phyloP scores from a whole-genome alignment of 2,888 invertebrate species.

The Morpho achilles region DNA sequence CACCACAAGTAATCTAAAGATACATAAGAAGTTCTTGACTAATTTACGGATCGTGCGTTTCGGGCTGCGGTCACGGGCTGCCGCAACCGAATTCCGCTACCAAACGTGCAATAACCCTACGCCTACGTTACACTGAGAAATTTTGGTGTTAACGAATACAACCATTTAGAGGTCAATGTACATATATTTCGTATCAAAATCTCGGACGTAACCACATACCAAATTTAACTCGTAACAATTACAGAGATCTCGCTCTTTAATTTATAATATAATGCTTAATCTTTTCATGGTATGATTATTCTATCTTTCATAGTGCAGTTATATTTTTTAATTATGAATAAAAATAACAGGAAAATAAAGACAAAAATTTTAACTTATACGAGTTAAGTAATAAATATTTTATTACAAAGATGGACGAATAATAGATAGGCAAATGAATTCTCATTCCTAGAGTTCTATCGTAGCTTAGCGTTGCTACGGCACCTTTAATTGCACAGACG shows the following conservation, averaged over 20 bases:
- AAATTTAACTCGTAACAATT: not conserved
- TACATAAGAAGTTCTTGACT: constrained; percentile 56
- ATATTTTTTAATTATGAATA: no score
- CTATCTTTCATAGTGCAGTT: not conserved
- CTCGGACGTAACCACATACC: not conserved
- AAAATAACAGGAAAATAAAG: no score
- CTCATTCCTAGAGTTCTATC: constrained; percentile 7
- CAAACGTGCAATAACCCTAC: constrained; percentile 39
- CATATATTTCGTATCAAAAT: constrained; percentile 13
- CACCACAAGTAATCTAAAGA: constrained; percentile 66
- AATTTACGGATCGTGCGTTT: constrained; percentile 68
- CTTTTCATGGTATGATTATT: not conserved
- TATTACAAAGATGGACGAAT: no score
- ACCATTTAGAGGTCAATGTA: constrained; percentile 19
- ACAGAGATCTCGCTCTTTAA: not conserved
- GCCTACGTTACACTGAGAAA: constrained; percentile 24
- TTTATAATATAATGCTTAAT: not conserved
- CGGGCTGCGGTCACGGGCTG: constrained; percentile 61
- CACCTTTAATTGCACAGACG: constrained; percentile 20
- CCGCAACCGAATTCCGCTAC: constrained; percentile 61
- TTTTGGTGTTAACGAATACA: constrained; percentile 15
- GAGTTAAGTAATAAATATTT: no score
- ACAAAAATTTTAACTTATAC: no score
- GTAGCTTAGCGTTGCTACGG: constrained; percentile 8
- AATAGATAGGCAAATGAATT: constrained; percentile 1